Percentiles rank a stretch among this genome's conserved stretches.
phyloP scores from a whole-genome alignment of 2,113 vertebrate species.

The human (Homo sapiens) region GRCh38 chr5:160049501-160050000 shows the following conservation, averaged over 20 bases:
- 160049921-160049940: too few species aligned
- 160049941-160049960: too few species aligned
- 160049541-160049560: constrained; percentile 92
- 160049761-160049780: not conserved
- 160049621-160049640: constrained; percentile 90
- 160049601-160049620: constrained; percentile 93
- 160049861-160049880: not conserved
- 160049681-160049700: not conserved
- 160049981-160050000: too few species aligned
- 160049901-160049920: too few species aligned
- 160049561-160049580: constrained; percentile 96
- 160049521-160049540: constrained; percentile 91
- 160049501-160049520: constrained; percentile 86
- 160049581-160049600: constrained; percentile 96
- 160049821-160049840: too few species aligned
- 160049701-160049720: not conserved
- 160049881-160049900: too few species aligned
- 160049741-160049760: not conserved
- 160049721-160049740: constrained; percentile 30
- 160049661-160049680: constrained; percentile 82
- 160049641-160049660: constrained; percentile 92
- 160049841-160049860: too few species aligned
- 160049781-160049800: not conserved
- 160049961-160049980: too few species aligned
- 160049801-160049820: too few species aligned